phyloP scores from a whole-genome alignment of 1,140 invertebrate genomes.

The Brachystomella parvula region DNA sequence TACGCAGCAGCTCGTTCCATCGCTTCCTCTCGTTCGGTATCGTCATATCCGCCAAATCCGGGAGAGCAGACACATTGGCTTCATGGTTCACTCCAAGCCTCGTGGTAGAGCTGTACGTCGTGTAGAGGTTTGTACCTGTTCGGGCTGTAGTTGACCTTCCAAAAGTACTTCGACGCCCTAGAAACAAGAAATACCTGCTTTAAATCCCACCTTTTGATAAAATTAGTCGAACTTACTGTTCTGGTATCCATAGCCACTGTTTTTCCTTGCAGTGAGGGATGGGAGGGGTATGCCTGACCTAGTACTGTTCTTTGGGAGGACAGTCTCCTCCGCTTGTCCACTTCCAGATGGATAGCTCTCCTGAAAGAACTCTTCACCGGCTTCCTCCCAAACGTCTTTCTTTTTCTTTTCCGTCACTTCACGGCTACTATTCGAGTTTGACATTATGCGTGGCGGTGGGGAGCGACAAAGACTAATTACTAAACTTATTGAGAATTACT shows the following conservation, averaged over 20 bases:
- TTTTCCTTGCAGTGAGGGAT: constrained; percentile 32
- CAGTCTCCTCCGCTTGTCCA: constrained; percentile 1
- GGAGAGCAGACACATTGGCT: constrained; percentile 60
- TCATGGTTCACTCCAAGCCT: constrained; percentile 53
- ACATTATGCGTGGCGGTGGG: too few relatives aligned
- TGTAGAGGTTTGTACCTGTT: not conserved
- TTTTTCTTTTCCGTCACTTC: constrained; percentile 28
- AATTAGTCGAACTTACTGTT: not conserved
- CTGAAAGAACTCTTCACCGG: constrained; percentile 74
- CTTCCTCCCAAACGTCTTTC: constrained; percentile 61
- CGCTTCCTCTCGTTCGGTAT: constrained; percentile 71
- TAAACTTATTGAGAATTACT: too few relatives aligned
- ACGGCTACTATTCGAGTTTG: constrained; percentile 15
- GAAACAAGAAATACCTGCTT: not conserved
- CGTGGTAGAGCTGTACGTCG: not conserved
- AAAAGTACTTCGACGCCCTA: constrained; percentile 4
- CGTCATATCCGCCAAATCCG: constrained; percentile 48
- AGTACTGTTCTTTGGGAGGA: not conserved
- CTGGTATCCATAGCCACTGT: constrained; percentile 4
- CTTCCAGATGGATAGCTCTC: constrained; percentile 60
- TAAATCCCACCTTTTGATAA: not conserved
- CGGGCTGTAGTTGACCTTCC: not conserved
- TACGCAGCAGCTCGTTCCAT: constrained; percentile 77
- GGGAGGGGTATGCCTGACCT: constrained; percentile 22
- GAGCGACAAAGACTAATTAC: too few relatives aligned